A percentile compares a stretch with the other conserved stretches of the same genome.
These are phyloP conservation scores for Lasioglossum morio DNA, from an alignment of 2,888 invertebrate genomes.

Conservation along the genomic window DNA sequence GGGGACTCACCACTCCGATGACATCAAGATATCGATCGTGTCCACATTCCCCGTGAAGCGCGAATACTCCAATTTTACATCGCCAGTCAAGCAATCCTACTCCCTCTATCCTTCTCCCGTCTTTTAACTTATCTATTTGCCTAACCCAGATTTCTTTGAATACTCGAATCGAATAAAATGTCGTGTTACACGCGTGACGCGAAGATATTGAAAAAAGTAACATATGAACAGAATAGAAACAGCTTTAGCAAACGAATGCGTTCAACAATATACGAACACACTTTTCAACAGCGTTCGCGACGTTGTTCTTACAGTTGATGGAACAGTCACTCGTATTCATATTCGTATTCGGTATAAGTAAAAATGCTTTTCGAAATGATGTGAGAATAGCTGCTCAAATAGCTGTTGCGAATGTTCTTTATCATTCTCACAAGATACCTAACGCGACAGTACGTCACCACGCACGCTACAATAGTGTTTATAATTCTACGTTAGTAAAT, in stretches of 20 bases:
- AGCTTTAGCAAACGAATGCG: background rate
- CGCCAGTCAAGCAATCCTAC: slow-evolving; percentile 70
- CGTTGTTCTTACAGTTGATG: background rate
- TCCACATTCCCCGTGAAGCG: slow-evolving; percentile 73
- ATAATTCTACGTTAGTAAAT: slow-evolving; percentile 6
- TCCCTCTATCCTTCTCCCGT: slow-evolving; percentile 84
- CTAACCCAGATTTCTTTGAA: slow-evolving; percentile 27
- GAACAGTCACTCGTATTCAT: background rate
- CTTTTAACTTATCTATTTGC: slow-evolving; percentile 57
- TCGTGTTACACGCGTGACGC: background rate
- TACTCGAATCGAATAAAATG: slow-evolving; percentile 9
- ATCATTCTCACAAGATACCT: background rate
- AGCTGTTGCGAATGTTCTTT: background rate
- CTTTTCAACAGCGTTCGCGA: background rate
- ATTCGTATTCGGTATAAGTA: background rate
- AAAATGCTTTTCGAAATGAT: background rate
- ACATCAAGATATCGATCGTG: slow-evolving; percentile 62
- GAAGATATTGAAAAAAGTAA: background rate
- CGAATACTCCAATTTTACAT: slow-evolving; percentile 74
- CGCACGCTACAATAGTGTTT: background rate
- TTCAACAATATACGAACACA: background rate
- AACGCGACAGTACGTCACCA: background rate
- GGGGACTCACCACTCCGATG: slow-evolving; percentile 82
- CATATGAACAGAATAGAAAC: background rate
- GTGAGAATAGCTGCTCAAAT: background rate